Conservation (phyloP, 2,797 vertebrate species). For the Halcyon chelicuti region DNA sequence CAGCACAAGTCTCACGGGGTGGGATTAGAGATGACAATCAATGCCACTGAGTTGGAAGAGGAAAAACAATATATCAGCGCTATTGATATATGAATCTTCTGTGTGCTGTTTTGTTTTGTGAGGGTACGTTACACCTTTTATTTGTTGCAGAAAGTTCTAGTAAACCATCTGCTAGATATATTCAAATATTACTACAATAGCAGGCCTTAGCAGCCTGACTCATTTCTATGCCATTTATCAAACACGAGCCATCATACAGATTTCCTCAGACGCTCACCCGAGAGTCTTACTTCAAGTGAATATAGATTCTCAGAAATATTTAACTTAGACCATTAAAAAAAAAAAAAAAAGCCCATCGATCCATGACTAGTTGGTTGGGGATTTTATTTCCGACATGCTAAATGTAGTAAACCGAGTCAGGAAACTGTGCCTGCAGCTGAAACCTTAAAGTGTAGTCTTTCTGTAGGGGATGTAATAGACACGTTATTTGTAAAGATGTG, state of each 20-base stretch:
- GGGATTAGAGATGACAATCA: background rate
- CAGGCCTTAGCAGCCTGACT: background rate
- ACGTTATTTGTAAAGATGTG: background rate
- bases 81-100: background rate
- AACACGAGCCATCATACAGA: background rate
- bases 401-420: background rate
- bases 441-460: background rate
- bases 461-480: background rate
- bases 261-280: background rate
- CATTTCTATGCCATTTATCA: conserved; percentile 9
- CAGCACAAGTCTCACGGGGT: background rate
- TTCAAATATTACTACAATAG: background rate
- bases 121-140: background rate
- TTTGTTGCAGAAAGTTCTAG: background rate
- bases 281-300: background rate
- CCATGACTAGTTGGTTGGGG: background rate
- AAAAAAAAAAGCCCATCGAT: background rate
- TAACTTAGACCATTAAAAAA: background rate
- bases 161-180: conserved; percentile 15
- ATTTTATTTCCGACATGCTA: background rate
- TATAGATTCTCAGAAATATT: background rate
- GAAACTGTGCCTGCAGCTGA: background rate
- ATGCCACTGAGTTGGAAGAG: background rate
- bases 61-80: background rate
- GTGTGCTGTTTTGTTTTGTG: background rate